A percentile compares a stretch with the other conserved stretches of the same genome.
phyloP scores from a whole-genome alignment of 2,888 invertebrate species.

The Drosophila macrospina region DNA sequence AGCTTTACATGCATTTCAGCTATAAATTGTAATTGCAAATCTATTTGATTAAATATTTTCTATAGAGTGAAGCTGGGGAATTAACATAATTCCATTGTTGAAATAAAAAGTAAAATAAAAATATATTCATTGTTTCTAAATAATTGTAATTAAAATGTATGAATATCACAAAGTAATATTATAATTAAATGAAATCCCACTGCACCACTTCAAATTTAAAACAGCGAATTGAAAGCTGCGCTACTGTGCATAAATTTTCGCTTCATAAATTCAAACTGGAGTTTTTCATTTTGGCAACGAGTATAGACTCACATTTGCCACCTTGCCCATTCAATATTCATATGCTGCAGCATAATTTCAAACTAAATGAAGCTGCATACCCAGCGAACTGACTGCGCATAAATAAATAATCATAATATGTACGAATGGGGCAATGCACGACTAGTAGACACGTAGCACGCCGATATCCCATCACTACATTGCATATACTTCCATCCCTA shows the following conservation, averaged over 20 bases:
- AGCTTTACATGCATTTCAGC: no score
- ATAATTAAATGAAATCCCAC: not conserved
- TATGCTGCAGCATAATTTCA: slow-evolving; percentile 55
- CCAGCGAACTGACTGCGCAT: slow-evolving; percentile 35
- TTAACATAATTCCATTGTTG: no score
- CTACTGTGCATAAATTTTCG: not conserved
- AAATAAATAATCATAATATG: slow-evolving; percentile 38
- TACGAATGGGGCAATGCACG: not conserved
- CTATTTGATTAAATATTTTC: no score
- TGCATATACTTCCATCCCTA: no score
- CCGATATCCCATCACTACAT: no score
- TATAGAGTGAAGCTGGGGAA: no score
- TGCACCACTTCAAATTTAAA: not conserved
- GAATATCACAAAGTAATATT: no score
- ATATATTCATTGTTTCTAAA: no score
- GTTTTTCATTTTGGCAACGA: not conserved
- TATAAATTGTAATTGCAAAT: no score
- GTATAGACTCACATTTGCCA: slow-evolving; percentile 6
- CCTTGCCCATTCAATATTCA: slow-evolving; percentile 49
- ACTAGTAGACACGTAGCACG: slow-evolving; percentile 7
- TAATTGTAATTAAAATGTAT: no score
- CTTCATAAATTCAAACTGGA: not conserved
- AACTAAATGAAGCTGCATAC: slow-evolving; percentile 40
- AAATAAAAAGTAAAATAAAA: no score
- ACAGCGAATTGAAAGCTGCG: not conserved